Evolutionary conservation across 2,113 vertebrate species (phyloP).

Genomic region (Triplophysa rosa): DNA sequence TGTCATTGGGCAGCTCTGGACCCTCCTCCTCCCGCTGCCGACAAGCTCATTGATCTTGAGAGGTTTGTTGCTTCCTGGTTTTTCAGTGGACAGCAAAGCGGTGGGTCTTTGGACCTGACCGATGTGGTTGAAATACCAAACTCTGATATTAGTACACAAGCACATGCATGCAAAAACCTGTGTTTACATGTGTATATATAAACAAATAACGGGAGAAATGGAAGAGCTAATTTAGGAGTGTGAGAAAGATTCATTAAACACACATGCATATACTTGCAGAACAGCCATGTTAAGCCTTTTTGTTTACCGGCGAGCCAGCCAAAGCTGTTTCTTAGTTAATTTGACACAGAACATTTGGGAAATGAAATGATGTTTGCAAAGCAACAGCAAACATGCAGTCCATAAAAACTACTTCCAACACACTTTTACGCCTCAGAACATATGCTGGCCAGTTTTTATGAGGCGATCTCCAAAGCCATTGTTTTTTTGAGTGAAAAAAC

Average conservation of each 20-base stretch:
- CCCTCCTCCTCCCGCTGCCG: slow-evolving; percentile 66
- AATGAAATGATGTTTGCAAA: slow-evolving; percentile 59
- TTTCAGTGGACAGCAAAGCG: slow-evolving; percentile 46
- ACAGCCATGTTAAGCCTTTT: slow-evolving; percentile 43
- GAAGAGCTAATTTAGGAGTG: not conserved
- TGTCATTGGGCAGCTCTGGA: slow-evolving; percentile 61
- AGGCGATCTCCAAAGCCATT: slow-evolving; percentile 28
- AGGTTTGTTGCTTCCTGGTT: slow-evolving; percentile 54
- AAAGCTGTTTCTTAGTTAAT: slow-evolving; percentile 58
- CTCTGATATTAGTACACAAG: slow-evolving; percentile 18
- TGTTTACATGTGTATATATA: slow-evolving; percentile 26
- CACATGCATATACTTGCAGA: slow-evolving; percentile 10
- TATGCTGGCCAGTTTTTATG: slow-evolving; percentile 36
- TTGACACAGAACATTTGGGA: slow-evolving; percentile 60
- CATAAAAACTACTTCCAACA: slow-evolving; percentile 19
- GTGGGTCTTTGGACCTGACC: slow-evolving; percentile 42
- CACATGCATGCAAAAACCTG: slow-evolving; percentile 14
- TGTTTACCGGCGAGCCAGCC: slow-evolving; percentile 62
- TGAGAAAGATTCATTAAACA: not conserved
- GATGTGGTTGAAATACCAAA: slow-evolving; percentile 2
- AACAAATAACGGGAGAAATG: slow-evolving; percentile 18
- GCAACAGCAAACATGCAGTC: slow-evolving; percentile 59
- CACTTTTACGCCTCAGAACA: slow-evolving; percentile 14
- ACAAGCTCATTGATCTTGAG: slow-evolving; percentile 68
- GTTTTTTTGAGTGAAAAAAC: slow-evolving; percentile 20